These are phyloP conservation scores for Erpobdella octoculata DNA, from an alignment of 2,888 invertebrate species.

Conservation along the genomic window DNA sequence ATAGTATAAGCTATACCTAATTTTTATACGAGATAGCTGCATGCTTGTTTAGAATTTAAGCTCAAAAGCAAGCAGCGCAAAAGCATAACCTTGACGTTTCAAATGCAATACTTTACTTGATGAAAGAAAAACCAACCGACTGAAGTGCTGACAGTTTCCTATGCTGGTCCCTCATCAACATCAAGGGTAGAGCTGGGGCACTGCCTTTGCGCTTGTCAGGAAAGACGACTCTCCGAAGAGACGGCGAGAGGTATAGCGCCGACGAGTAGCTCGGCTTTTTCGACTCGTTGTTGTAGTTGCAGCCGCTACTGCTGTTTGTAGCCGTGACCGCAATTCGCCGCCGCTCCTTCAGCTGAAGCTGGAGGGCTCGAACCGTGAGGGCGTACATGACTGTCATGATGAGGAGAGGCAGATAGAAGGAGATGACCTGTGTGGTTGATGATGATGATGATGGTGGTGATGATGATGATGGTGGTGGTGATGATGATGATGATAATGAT, in stretches of 20 bases:
- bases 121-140: not conserved
- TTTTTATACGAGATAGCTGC: not conserved
- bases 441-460: constrained; percentile 20
- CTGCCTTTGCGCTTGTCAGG: not conserved
- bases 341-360: constrained; percentile 33
- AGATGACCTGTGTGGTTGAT: constrained; percentile 28
- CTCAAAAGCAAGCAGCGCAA: not conserved
- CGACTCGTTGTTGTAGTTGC: not conserved
- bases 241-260: not conserved
- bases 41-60: not conserved
- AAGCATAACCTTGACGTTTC: not conserved
- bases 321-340: constrained; percentile 31
- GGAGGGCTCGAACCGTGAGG: constrained; percentile 39
- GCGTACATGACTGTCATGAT: constrained; percentile 42
- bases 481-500: constrained; percentile 18
- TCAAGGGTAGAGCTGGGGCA: not conserved
- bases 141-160: not conserved
- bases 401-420: constrained; percentile 40
- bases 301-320: not conserved
- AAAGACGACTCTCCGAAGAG: not conserved
- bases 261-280: constrained; percentile 15
- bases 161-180: not conserved
- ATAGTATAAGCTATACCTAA: not conserved
- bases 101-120: too few species aligned
- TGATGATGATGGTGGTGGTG: constrained; percentile 20